These are phyloP conservation scores for Drosophila hydei DNA, from an alignment of 1,140 invertebrate species.

Conservation along the genomic window DNA sequence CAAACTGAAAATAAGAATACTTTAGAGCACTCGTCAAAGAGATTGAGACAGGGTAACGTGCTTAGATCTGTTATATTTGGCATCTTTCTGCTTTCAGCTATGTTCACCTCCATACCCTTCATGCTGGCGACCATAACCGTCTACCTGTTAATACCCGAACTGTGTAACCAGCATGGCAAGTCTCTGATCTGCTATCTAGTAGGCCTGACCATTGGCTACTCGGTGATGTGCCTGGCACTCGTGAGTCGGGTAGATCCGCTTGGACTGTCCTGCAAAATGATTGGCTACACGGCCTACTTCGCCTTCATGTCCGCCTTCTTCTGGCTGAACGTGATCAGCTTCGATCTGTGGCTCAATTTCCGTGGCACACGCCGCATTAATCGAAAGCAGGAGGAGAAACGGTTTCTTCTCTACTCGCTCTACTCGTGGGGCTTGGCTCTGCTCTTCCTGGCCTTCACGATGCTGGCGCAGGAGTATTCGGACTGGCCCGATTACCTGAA, in stretches of 20 bases:
- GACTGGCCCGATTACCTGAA: constrained; percentile 82
- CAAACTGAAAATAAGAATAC: not conserved
- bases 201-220: constrained; percentile 87
- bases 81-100: constrained; percentile 81
- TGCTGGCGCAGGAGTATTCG: constrained; percentile 84
- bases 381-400: constrained; percentile 84
- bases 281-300: constrained; percentile 88
- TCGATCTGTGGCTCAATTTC: constrained; percentile 91
- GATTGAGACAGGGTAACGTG: not conserved
- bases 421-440: constrained; percentile 89
- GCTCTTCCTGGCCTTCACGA: constrained; percentile 83
- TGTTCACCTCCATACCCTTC: constrained; percentile 89
- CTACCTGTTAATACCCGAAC: constrained; percentile 88
- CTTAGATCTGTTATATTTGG: not conserved
- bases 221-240: constrained; percentile 86
- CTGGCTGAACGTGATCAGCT: constrained; percentile 91
- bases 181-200: constrained; percentile 89
- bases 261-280: constrained; percentile 44
- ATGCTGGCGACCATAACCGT: constrained; percentile 89
- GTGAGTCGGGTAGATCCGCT: constrained; percentile 32
- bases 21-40: too few species aligned
- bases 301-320: constrained; percentile 90
- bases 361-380: constrained; percentile 85
- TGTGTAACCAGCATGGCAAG: constrained; percentile 90
- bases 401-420: constrained; percentile 88